Evolutionary conservation across 2,888 invertebrate genomes (phyloP).

Genomic region (Apamea anceps): DNA sequence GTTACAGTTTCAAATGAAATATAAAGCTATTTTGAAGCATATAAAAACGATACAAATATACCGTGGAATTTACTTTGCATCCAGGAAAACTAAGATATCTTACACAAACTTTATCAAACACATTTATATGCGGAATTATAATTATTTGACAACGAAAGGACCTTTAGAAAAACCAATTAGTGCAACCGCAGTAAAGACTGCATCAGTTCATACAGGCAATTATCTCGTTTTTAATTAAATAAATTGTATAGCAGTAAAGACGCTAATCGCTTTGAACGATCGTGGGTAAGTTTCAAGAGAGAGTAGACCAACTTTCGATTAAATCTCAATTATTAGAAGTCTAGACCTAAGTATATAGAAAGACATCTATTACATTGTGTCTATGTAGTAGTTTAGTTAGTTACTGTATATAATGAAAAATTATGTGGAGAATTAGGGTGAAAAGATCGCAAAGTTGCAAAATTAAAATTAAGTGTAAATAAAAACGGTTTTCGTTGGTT

Average conservation of each 20-base stretch:
- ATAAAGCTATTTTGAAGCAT: not conserved
- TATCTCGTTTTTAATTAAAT: slow-evolving; percentile 48
- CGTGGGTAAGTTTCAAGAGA: slow-evolving; percentile 53
- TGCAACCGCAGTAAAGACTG: not conserved
- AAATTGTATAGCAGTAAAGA: slow-evolving; percentile 45
- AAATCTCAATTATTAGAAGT: slow-evolving; percentile 45
- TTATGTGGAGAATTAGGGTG: slow-evolving; percentile 54
- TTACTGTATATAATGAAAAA: slow-evolving; percentile 20
- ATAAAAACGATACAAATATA: not conserved
- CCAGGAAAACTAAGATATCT: not conserved
- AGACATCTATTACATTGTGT: slow-evolving; percentile 1
- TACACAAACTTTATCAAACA: not conserved
- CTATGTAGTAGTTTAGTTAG: slow-evolving; percentile 2
- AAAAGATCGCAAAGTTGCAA: slow-evolving; percentile 50
- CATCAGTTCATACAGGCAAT: slow-evolving; percentile 25
- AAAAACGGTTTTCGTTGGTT: slow-evolving; percentile 34
- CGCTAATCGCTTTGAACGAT: slow-evolving; percentile 52
- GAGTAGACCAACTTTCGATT: slow-evolving; percentile 54
- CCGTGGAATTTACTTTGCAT: not conserved
- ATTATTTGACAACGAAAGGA: slow-evolving; percentile 17
- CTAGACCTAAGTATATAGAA: slow-evolving; percentile 13
- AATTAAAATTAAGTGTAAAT: slow-evolving; percentile 44
- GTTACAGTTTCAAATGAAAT: not conserved
- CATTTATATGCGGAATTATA: slow-evolving; percentile 1
- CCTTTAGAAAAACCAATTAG: slow-evolving; percentile 37